Conservation (phyloP, 1,140 invertebrate genomes). For the Stegodyphus mimosarum region DNA sequence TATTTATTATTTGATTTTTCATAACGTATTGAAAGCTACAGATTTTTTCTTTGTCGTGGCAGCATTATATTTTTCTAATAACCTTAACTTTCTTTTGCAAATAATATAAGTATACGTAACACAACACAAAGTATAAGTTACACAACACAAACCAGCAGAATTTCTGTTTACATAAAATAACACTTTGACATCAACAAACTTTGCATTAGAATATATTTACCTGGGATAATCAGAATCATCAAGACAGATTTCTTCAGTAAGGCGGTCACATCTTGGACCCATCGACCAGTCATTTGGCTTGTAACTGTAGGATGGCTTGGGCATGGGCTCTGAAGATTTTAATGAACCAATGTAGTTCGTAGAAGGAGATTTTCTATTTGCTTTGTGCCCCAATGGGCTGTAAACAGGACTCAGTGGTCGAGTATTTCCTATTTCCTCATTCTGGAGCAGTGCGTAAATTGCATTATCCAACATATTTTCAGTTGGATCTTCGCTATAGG, state of each 20-base stretch:
- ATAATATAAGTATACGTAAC: no score
- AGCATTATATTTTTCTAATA: no score
- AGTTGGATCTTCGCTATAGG: conserved; percentile 25
- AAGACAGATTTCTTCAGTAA: conserved; percentile 80
- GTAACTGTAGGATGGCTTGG: neutral
- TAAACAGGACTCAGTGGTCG: neutral
- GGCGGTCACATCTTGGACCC: conserved; percentile 75
- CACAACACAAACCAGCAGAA: no score
- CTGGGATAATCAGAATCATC: conserved; percentile 80
- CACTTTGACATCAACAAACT: no score
- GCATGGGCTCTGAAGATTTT: conserved; percentile 23
- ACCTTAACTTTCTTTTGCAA: no score
- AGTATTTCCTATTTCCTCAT: conserved; percentile 29
- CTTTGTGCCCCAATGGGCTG: neutral
- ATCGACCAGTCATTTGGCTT: conserved; percentile 34
- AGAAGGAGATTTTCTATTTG: conserved; percentile 40
- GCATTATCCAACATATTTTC: conserved; percentile 35
- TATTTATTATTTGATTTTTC: no score
- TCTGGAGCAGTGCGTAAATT: conserved; percentile 22
- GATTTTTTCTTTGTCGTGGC: no score
- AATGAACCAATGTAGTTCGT: conserved; percentile 48
- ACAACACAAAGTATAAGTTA: no score
- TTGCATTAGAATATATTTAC: conserved; percentile 69
- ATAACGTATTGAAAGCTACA: no score
- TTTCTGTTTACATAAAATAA: no score